Conservation (phyloP, 1,140 invertebrate species). For the Drosophila ficusphila region DNA sequence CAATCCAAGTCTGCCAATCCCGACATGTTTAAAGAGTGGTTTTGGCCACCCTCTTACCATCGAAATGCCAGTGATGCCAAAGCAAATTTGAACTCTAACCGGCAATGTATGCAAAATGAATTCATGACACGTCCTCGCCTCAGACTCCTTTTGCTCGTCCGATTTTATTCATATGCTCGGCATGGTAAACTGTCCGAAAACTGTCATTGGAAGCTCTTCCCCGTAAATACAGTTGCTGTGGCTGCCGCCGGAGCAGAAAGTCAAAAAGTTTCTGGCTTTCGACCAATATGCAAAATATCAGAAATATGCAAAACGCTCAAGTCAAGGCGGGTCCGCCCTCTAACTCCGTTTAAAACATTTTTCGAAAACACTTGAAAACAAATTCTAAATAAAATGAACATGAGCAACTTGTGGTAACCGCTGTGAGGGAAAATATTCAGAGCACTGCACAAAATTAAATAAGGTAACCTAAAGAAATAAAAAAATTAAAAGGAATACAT, state of each 20-base stretch:
- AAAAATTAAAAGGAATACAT: neutral
- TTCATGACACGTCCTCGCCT: conserved; percentile 63
- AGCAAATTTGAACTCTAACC: conserved; percentile 59
- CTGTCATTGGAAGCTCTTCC: conserved; percentile 44
- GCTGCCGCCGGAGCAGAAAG: conserved; percentile 26
- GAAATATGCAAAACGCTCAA: conserved; percentile 54
- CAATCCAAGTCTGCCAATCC: conserved; percentile 2
- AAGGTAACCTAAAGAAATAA: neutral
- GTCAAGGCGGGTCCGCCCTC: conserved; percentile 21
- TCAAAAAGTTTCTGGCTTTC: conserved; percentile 60
- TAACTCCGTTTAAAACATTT: conserved; percentile 24
- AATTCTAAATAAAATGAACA: conserved; percentile 45
- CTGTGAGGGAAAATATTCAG: neutral
- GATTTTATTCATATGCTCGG: conserved; percentile 63
- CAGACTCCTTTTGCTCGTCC: neutral
- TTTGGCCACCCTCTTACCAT: neutral
- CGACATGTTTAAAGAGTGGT: neutral
- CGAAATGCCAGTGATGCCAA: conserved; percentile 12
- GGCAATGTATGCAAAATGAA: conserved; percentile 64
- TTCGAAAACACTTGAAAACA: conserved; percentile 49
- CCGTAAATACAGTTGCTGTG: conserved; percentile 21
- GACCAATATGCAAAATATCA: conserved; percentile 53
- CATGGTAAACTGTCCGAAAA: conserved; percentile 64
- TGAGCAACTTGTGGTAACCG: conserved; percentile 28
- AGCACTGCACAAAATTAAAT: neutral